Evolutionary conservation across 2,888 invertebrate species (phyloP), one percentile per base, ranked within the genome.

Genomic region (Sarcophaga rosellei): DNA sequence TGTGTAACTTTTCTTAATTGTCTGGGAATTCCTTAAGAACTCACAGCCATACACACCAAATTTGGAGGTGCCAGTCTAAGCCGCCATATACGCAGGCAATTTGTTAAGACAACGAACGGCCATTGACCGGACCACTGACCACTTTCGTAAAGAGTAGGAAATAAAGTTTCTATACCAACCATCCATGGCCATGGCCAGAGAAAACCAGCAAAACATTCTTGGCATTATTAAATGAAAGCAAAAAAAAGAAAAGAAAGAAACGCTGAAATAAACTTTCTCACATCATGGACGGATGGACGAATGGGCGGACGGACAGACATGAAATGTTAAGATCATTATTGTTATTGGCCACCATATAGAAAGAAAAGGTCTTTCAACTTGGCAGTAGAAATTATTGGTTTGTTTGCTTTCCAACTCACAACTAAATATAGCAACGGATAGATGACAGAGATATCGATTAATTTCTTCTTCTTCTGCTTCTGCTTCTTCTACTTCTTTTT

Each of bases 341-440:
- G 65, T 62, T 11, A 11, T 20, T 21, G 20, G 21, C 45, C 57
- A 70, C 20, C 45, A 77, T n/a, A n/a, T 35, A 69, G 21, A 21
- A 44, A 47, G 87, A 78, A 85, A 86, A 88, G 87, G 86, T 88
- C 87, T 87, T 87, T 85, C 84, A 86, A 85, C 88, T 85, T 47
- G 44, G 70, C 61, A 72, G 8, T 35, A 35, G 35, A 35, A 35
- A 35, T 35, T 35, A 35, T 11, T 35, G 20, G 75, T 66, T 25
- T 68, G 61, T 66, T 76, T 72, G 68, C 8, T 61, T 75, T 69
- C 62, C 66, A 25, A 35, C 35, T 10, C 35, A 35, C 35, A 68
- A 69, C 78, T 85, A 75, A 61, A 82, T 86, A 76, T 73, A 82
- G 85, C 62, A 81, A 61, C 78, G 68, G 35, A 86, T 75, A 25